Evolutionary conservation across 2,888 invertebrate genomes (phyloP), one percentile per base, ranked within the genome.

Genomic region (Allophyes oxyacanthae): DNA sequence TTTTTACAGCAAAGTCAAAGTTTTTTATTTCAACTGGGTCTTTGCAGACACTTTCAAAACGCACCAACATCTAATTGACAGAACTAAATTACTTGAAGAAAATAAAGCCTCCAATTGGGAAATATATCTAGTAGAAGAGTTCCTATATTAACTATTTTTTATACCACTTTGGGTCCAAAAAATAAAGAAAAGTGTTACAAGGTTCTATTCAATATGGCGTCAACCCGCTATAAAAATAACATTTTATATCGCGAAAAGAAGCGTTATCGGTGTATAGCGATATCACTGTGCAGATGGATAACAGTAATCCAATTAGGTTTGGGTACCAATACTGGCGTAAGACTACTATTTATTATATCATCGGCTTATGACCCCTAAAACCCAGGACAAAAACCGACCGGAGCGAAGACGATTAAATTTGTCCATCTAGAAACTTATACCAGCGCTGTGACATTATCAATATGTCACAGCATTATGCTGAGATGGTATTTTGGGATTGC

Each of bases 171-270:
- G 44, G 45, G 38, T 45, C 20, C 43, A 34, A 55, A 54, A 62
- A 63, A 66, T 54, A 74, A 74, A 69, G 38, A 46, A 53, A 54
- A 40, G 38, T 34, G 42, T 57, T 51, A 70, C 62, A 54, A 56
- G 66, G 20, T 26, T 48, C 57, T 54, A 57, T 77, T 71, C 67
- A 67, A 74, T 67, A 73, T 61, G 54, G 64, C 72, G 67, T 53
- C 58, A 62, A 54, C 48, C 49, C 51, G 46, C 58, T 62, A 75
- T 75, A 77, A 77, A 77, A 77, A 69, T 77, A 72, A 65, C 61
- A 53, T 64, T 72, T 65, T 72, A 66, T 64, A 58, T 66, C 50
- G 56, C 51, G 42, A 64, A 67, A 77, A 55, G 74, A 65, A 58
- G 34, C 59, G 61, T 65, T 69, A 69, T 75, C 63, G 50, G 42